Evolutionary conservation across 2,888 invertebrate genomes (phyloP).

Genomic region (Xestoiulus laeticollis): DNA sequence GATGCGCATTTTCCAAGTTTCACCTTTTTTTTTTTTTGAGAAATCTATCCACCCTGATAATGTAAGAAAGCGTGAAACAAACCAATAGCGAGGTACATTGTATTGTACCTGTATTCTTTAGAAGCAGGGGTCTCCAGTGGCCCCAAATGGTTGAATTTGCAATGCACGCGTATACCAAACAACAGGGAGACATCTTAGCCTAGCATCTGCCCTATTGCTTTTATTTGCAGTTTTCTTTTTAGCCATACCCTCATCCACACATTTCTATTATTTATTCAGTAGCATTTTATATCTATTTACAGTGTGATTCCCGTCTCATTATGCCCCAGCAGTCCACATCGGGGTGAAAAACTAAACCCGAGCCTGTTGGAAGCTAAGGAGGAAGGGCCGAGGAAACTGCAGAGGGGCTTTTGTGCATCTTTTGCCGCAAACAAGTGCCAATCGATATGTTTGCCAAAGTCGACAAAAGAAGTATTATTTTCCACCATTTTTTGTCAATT

Average conservation of each 20-base stretch:
- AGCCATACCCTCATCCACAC: not conserved
- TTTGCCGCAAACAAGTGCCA: conserved; percentile 25
- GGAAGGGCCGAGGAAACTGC: not conserved
- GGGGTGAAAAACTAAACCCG: conserved; percentile 24
- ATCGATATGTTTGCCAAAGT: conserved; percentile 27
- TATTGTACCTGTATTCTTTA: not conserved
- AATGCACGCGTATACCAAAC: not conserved
- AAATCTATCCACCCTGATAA: not conserved
- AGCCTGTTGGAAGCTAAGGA: not conserved
- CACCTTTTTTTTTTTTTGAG: not conserved
- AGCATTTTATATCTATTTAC: conserved; percentile 9
- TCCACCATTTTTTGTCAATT: conserved; percentile 30
- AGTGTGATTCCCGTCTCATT: not conserved
- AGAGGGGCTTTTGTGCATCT: not conserved
- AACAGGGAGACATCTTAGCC: not conserved
- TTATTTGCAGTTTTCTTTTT: not conserved
- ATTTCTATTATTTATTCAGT: conserved; percentile 20
- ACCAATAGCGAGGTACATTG: not conserved
- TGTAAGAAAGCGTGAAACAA: not conserved
- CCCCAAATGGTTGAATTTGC: conserved; percentile 10
- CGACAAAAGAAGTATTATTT: conserved; percentile 3
- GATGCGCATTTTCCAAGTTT: conserved; percentile 10
- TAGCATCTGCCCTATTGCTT: not conserved
- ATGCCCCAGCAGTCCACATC: not conserved
- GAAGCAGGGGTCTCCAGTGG: not conserved